Base-by-base conservation (phyloP, 2,888 invertebrate species). In the Gryllus longicercus region DNA sequence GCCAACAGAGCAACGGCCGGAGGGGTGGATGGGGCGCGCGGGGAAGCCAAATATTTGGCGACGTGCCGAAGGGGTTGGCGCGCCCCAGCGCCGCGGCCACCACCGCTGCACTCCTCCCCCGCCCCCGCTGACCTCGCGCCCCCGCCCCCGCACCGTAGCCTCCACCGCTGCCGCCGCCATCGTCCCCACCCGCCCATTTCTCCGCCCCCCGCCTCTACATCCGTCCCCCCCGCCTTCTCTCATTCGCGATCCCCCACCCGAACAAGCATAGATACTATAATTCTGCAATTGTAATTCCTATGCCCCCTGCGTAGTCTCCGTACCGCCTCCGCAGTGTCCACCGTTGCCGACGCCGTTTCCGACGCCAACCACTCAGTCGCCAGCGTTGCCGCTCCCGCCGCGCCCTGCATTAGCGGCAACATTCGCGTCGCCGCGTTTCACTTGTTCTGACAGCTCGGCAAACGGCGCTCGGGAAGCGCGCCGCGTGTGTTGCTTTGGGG, bases 11-110 rank as follows among this genome's bases (percentile, higher is more conserved):
- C 63, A 63, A 63, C 63, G 63, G 16, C 63, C n/a, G 63, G 16
- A 63, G 63, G 63, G 63, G 63, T 63, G 63, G 63, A 18, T 63
- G 11, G 63, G n/a, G 16, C 63, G n/a, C 14, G 63, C 63, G 63
- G n/a, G n/a, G 2, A 63, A 63, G n/a, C 63, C 63, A 63, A 63
- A 63, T 63, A 63, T 63, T 63, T 63, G 63, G 63, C 63, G 63
- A 63, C 63, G 63, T 63, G 63, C 63, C 63, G 63, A 63, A 63
- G 63, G 63, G 63, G 63, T 63, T 63, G 63, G 63, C 63, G 63
- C 63, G 63, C 14, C 16, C n/a, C 63, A 14, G 16, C 63, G n/a
- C 14, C 63, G 63, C 63, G 14, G 63, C 63, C n/a, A n/a, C 14
- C 38, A 38, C 38, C 38, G 38, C 38, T 38, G 38, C 4, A 38